Evolutionary conservation across 2,797 vertebrate genomes (phyloP), one percentile per base, ranked within the genome.

Genomic region (Heliangelus exortis): DNA sequence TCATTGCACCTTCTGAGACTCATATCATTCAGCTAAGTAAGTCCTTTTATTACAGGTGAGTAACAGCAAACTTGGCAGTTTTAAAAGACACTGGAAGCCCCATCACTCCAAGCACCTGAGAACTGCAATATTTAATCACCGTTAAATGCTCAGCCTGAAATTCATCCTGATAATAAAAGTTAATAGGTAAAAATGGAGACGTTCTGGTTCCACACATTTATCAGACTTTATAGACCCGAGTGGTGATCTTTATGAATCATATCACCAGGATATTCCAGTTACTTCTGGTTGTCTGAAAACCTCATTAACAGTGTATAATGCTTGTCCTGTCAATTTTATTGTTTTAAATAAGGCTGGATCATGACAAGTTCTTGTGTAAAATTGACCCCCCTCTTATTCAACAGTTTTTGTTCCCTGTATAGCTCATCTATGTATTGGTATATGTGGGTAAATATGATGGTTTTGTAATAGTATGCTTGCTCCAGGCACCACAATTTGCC

Each of bases 271-370:
- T 7, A 34, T n/a, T 86, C 17, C 17, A 67, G 20, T 62, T 73
- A 54, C 29, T 87, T 83, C 47, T 63, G 8, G 53, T 90, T 74
- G 45, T 78, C 79, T 94, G 84, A 91, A 91, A 94, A 81, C 11
- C 33, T 72, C 54, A 51, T 33, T 91, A 75, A 67, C 4, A 65
- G 18, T 12, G 22, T 55, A 25, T 45, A 82, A 54, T 39, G 18
- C 3, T 71, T 92, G 92, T 71, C 62, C 25, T 72, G 33, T 28
- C 33, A 87, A 12, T 87, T 76, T 84, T 53, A 73, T 41, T 77
- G 31, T 68, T 84, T 89, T 68, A 87, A 34, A 19, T 65, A 77
- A 71, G 36, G 13, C 7, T 51, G 41, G 20, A 51, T 87, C 31
- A 47, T 39, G n/a, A 50, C 50, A 77, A 80, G 18, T 25, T 80